Conservation (phyloP, 1,140 invertebrate genomes). For the Cherax quadricarinatus region DNA sequence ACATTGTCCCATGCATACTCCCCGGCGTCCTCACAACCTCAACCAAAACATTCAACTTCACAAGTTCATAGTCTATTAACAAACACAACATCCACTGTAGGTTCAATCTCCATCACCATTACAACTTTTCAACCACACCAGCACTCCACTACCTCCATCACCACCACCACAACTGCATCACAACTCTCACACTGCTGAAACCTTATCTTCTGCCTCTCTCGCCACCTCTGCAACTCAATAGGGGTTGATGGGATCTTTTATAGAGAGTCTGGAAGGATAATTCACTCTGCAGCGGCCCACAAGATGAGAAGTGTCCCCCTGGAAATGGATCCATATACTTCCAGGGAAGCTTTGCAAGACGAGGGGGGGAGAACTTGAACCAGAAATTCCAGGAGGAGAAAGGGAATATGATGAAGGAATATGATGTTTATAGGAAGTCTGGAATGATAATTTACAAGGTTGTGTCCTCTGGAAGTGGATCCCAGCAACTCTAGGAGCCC, state of each 20-base stretch:
- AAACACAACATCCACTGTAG: no score
- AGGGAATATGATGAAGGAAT: no score
- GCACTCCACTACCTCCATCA: neutral
- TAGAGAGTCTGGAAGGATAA: neutral
- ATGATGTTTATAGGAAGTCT: no score
- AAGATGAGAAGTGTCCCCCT: neutral
- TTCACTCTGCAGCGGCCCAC: neutral
- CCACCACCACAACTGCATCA: neutral
- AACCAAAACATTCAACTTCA: no score
- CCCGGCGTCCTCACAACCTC: no score
- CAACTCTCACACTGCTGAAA: neutral
- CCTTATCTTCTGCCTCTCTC: neutral
- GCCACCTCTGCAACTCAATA: neutral
- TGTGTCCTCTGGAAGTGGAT: neutral
- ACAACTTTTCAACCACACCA: no score
- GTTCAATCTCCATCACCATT: no score
- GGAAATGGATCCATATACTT: neutral
- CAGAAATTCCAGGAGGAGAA: no score
- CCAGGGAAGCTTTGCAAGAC: neutral
- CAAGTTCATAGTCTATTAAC: no score
- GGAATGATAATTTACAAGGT: no score
- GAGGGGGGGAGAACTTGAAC: neutral
- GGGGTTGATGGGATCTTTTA: neutral
- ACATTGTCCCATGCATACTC: no score
- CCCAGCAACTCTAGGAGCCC: no score